phyloP scores from a whole-genome alignment of 1,140 invertebrate species.

The Cyrtorhinus lividipennis region DNA sequence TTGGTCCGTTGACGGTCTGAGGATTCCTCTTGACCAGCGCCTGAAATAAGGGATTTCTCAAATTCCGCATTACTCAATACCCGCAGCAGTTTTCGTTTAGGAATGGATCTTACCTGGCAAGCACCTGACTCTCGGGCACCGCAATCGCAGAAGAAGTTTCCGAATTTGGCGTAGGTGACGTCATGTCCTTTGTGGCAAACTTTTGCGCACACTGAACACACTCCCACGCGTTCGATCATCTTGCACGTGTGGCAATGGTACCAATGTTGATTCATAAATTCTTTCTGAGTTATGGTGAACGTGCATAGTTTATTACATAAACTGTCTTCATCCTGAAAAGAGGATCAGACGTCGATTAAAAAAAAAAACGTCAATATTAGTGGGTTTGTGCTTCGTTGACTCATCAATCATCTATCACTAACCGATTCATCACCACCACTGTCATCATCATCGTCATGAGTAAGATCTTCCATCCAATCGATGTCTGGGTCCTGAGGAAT shows the following conservation, averaged over 20 bases:
- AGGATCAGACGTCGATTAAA: too few relatives aligned
- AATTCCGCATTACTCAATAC: too few relatives aligned
- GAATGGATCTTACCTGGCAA: constrained; percentile 33
- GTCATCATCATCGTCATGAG: constrained; percentile 72
- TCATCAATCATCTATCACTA: too few relatives aligned
- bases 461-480: constrained; percentile 68
- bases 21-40: constrained; percentile 59
- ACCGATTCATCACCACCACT: constrained; percentile 81
- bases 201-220: constrained; percentile 91
- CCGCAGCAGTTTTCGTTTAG: too few relatives aligned
- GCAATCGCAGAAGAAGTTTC: constrained; percentile 98
- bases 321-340: constrained; percentile 72
- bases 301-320: constrained; percentile 90
- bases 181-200: constrained; percentile 95
- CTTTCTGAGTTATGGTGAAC: constrained; percentile 90
- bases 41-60: constrained; percentile 30
- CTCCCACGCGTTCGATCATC: constrained; percentile 95
- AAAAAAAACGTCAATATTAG: too few relatives aligned
- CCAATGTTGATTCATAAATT: constrained; percentile 97
- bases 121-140: constrained; percentile 85
- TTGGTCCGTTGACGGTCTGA: constrained; percentile 26
- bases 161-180: constrained; percentile 94
- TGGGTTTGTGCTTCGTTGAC: too few relatives aligned
- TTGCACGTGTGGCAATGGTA: constrained; percentile 97
- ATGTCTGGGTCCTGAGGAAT: constrained; percentile 55